Evolutionary conservation across 2,888 invertebrate genomes (phyloP), one percentile per base, ranked within the genome.

Genomic region (Nomada hirtipes): DNA sequence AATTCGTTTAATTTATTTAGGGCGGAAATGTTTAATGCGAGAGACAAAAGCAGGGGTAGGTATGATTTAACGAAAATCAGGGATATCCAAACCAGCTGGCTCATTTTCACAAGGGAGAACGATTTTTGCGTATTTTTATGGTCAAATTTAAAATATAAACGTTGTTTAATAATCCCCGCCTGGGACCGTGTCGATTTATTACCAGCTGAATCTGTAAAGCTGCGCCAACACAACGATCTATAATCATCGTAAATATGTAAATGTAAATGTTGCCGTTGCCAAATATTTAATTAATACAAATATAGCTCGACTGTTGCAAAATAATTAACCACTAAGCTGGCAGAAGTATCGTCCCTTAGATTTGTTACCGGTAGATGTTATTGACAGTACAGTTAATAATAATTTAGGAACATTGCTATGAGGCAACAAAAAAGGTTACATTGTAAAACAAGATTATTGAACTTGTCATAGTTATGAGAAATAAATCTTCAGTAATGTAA

Each of bases 191-290:
- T 23, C 52, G 77, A 67, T 84, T 84, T 75, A 75, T 82, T 79
- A 77, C 76, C 72, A 26, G 29, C 64, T n/a, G 57, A 26, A n/a
- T 55, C 60, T 50, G 42, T 55, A 4, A 55, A 2, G 44, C 44
- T 36, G n/a, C 15, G 47, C 18, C 20, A 23, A 18, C 59, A 42
- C 50, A 26, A 26, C 42, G 44, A 4, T 57, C 53, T 53, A 76
- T 71, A 82, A 84, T 84, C 65, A 70, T 73, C 73, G 69, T 76
- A 65, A 71, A 86, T 73, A 79, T 84, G 65, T 79, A 53, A 79
- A 36, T 53, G 64, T 36, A 63, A 52, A 67, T 36, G 68, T 65
- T 64, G 26, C 59, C 23, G 59, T 57, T 63, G 71, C 53, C 55
- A 70, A 55, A 67, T 61, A 57, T 77, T 83, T 72, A 50, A 74